Base-by-base conservation (phyloP, 2,797 vertebrate species). In the Sebastiscus tertius region DNA sequence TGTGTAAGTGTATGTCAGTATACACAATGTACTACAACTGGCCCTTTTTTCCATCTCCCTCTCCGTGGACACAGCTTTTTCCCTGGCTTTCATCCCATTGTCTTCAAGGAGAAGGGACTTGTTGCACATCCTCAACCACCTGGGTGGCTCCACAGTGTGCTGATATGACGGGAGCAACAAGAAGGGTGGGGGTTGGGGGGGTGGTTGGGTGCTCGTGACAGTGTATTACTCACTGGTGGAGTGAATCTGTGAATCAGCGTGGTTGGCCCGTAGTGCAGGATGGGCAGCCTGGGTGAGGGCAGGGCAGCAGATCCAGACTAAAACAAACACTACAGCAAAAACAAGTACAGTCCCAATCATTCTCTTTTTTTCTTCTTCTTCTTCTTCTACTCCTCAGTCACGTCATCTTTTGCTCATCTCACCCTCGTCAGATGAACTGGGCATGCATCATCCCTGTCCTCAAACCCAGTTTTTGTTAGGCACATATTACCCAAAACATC, bases 401-500 rank as follows among this genome's bases (percentile, higher is more conserved):
- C 29, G 56, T 74, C 73, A 62, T 71, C 70, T 63, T 80, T 83
- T 58, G 42, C 69, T 79, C 39, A 67, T 81, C 49, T 74, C 63
- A 56, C 52, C 64, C 67, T 72, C 13, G 2, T 73, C 72, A 73
- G 81, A 83, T 73, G 69, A 86, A 78, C 79, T 77, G 82, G 74
- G 72, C 76, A 66, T 76, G 74, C 69, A 73, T 85, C 75, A 60
- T 77, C 77, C 68, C 80, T 80, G 72, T 87, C 85, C 81, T 88
- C 82, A 83, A 79, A 92, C 90, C 93, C 88, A 91, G 89, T 90
- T 92, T 93, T 92, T 93, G 92, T 95, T 95, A 97, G 96, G 97
- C 94, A 97, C 96, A 90, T 96, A 91, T 96, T 95, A 93, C 96
- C 96, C 90, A 93, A 94, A 81, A 96, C 93, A 95, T 94, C 87